Conservation (phyloP, 2,797 vertebrate genomes). For the Paguma larvata region DNA sequence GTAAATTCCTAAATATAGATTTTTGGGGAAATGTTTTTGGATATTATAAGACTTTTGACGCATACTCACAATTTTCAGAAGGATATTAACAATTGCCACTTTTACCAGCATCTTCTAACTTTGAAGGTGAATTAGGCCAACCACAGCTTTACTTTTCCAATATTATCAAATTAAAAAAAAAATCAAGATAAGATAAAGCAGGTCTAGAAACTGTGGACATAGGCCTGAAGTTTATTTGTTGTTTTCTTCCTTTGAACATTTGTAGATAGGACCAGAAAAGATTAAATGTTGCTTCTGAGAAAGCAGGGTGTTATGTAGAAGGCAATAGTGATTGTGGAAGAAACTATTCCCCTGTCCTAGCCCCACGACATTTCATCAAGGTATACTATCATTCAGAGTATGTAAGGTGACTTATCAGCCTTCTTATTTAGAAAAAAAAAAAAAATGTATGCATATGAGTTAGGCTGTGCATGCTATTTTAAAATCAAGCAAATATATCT, state of each 20-base stretch:
- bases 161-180: not conserved
- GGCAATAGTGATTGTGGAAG: not conserved
- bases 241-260: not conserved
- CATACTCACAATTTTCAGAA: not conserved
- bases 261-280: not conserved
- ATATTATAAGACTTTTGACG: not conserved
- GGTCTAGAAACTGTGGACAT: not conserved
- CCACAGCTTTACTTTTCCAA: not conserved
- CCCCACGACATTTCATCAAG: not conserved
- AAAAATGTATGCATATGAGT: not conserved
- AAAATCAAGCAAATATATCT: not conserved
- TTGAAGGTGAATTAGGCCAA: not conserved
- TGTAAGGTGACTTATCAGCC: not conserved
- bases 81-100: not conserved
- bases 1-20: not conserved
- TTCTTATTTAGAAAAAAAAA: not conserved
- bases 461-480: not conserved
- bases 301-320: not conserved
- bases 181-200: not conserved
- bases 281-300: not conserved
- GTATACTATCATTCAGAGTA: not conserved
- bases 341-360: rapidly evolving
- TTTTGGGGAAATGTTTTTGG: not conserved
- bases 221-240: not conserved
- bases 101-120: not conserved